These are phyloP conservation scores for Porites australiensis DNA, from an alignment of 64 coral and sea anemone genomes.

Conservation along the genomic window DNA sequence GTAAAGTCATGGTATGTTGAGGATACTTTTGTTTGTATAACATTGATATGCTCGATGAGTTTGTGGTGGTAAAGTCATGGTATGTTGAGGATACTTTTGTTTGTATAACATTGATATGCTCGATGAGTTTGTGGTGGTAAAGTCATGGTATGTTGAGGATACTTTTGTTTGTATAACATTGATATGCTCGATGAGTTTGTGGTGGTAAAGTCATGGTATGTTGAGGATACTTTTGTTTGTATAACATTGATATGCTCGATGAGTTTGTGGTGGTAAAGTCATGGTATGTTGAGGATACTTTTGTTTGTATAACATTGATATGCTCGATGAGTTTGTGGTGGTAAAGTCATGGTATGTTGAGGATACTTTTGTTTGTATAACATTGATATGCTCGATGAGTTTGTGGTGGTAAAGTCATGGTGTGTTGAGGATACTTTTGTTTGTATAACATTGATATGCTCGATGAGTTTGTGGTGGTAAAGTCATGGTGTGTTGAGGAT, in stretches of 20 bases:
- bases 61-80: conserved; percentile 92
- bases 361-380: not conserved
- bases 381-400: conserved; percentile 61
- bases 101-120: not conserved
- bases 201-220: conserved; percentile 94
- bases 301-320: not conserved
- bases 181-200: conserved; percentile 82
- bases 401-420: conserved; percentile 92
- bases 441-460: not conserved
- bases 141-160: conserved; percentile 78
- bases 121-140: conserved; percentile 94
- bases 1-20: conserved; percentile 85
- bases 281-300: conserved; percentile 64
- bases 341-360: conserved; percentile 85
- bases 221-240: not conserved
- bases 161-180: not conserved
- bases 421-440: conserved; percentile 21
- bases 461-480: conserved; percentile 94
- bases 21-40: not conserved
- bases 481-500: conserved; percentile 77
- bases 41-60: conserved; percentile 61
- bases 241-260: not conserved
- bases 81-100: conserved; percentile 24
- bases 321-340: conserved; percentile 98
- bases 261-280: conserved; percentile 93